These are phyloP conservation scores for Antennarius striatus DNA, from an alignment of 2,113 vertebrate species.

Conservation along the genomic window DNA sequence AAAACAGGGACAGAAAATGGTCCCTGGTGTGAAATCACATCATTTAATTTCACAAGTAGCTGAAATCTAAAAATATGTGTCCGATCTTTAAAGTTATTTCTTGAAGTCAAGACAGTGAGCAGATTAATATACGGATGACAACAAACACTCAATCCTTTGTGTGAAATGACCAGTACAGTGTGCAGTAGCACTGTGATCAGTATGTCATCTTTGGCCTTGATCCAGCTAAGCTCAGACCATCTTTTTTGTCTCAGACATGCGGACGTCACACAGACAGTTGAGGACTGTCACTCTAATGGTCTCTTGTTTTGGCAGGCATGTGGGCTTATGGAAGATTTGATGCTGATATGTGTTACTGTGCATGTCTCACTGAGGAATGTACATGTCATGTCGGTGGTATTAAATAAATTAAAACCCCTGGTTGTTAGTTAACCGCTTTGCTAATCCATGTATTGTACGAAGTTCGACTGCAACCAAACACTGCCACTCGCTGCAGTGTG, in stretches of 20 bases:
- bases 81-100: too few relatives aligned
- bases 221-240: slow-evolving; percentile 61
- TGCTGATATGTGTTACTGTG: slow-evolving; percentile 31
- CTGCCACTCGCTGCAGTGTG: neutral
- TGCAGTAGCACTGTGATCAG: slow-evolving; percentile 64
- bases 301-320: slow-evolving; percentile 60
- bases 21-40: slow-evolving; percentile 63
- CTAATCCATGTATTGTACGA: neutral
- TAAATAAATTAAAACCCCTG: slow-evolving; percentile 26
- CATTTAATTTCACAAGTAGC: slow-evolving; percentile 12
- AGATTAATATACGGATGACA: too few relatives aligned
- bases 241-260: slow-evolving; percentile 59
- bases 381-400: slow-evolving; percentile 20
- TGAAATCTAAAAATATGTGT: too few relatives aligned
- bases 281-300: slow-evolving; percentile 60
- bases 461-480: neutral
- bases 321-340: slow-evolving; percentile 44
- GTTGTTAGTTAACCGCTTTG: slow-evolving; percentile 12
- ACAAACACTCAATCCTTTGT: slow-evolving; percentile 36
- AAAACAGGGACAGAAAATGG: slow-evolving; percentile 66
- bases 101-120: too few relatives aligned
- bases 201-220: slow-evolving; percentile 62
- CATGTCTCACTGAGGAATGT: slow-evolving; percentile 50
- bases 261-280: slow-evolving; percentile 59
- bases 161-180: slow-evolving; percentile 35